phyloP scores from a whole-genome alignment of 23 tunicate species.

The Corella eumyota region DNA sequence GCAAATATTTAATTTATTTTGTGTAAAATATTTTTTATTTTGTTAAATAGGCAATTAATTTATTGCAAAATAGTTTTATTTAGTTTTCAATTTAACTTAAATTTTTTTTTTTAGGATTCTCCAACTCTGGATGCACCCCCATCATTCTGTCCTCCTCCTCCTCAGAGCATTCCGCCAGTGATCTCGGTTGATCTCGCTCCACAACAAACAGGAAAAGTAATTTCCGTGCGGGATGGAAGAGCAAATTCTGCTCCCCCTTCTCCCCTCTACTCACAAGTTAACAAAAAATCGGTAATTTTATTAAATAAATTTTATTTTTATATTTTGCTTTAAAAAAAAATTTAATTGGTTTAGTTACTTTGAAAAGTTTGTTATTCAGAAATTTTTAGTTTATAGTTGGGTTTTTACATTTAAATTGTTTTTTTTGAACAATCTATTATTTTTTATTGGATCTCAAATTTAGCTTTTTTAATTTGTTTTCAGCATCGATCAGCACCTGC shows the following conservation, averaged over 20 bases:
- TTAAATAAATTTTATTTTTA: background rate
- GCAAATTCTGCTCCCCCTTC: constrained; percentile 47
- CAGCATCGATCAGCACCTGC: constrained; percentile 73
- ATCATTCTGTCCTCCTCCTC: constrained; percentile 39
- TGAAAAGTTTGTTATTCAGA: background rate
- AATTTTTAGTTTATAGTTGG: background rate
- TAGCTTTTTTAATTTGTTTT: constrained; percentile 3
- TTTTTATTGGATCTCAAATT: background rate
- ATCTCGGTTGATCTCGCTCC: no score
- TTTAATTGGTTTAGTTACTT: background rate
- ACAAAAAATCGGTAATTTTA: constrained; percentile 25
- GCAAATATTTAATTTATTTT: background rate
- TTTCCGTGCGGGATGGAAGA: no score
- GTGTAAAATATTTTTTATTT: no score
- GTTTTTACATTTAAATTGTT: background rate
- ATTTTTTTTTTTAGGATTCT: constrained; percentile 3
- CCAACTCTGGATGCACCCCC: constrained; percentile 25
- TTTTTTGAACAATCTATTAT: background rate
- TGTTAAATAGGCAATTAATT: no score
- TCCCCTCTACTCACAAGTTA: constrained; percentile 11
- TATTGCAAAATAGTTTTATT: no score
- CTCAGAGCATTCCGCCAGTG: no score
- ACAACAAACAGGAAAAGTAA: no score
- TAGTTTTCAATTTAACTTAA: no score
- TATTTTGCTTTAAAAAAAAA: background rate